Evolutionary conservation across 2,888 invertebrate genomes (phyloP), one percentile per base, ranked within the genome.

Genomic region (Tridacna gigas): DNA sequence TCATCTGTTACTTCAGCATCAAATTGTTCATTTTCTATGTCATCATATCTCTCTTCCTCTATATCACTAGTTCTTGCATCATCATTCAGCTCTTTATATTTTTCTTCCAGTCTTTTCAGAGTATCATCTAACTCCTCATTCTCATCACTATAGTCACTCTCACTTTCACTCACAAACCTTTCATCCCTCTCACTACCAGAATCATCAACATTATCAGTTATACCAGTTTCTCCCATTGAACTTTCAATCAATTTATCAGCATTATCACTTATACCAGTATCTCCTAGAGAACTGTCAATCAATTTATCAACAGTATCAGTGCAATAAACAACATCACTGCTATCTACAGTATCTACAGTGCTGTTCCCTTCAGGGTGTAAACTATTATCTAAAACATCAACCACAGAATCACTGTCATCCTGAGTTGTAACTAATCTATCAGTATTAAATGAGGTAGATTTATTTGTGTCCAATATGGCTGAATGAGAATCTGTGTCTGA

Each of bases 251-350:
- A n/a, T n/a, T n/a, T n/a, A 63, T 71, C 45, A 37, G 25, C 51
- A 77, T 66, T 60, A 73, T 74, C 96, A 0, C 97, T 97, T 65
- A 97, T 97, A 20, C 45, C 63, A 74, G 37, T 25, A 28, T 78
- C 66, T 61, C 25, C 63, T 5, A n/a, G 37, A 60, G 25, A 37
- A 67, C 66, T 47, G 28, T 26, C 26, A 66, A 48, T 48, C 47
- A 51, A 26, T 26, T 47, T 28, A 66, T 51, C 28, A 66, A 26
- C 48, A 25, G 26, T 22, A 77, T 67, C 47, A 26, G 9, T 15
- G 63, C 25, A 60, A 3, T 61, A 25, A 37, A 28, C 37, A 74
- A 18, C 28, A 20, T 74, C 74, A 28, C 18, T 11, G 60, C 25
- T 56, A 60, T 22, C 51, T 11, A n/a, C 12, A 73, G 51, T 73